Evolutionary conservation across 2,797 vertebrate genomes (phyloP), one percentile per base, ranked within the genome.

Genomic region (Notolabrus celidotus): DNA sequence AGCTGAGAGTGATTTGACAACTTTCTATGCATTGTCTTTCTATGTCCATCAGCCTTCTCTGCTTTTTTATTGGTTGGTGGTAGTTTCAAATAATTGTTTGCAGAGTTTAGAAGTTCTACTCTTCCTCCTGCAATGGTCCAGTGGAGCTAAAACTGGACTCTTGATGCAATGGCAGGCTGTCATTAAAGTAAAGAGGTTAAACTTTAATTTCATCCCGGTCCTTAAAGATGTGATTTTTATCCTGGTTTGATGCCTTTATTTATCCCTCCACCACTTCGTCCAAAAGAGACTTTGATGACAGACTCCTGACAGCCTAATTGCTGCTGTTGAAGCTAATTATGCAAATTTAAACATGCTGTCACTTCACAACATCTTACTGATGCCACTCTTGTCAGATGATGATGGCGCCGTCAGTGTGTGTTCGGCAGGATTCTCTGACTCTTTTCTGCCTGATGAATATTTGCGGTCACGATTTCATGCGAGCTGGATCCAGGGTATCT

Each of bases 281-380:
- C 70, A 65, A 64, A 55, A 7, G 66, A 74, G 66, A 83, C 71
- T 83, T 70, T 76, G 60, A 76, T 84, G 76, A 60, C 69, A 58
- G 80, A 79, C 62, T 86, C 72, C 67, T 80, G 89, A 86, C 78
- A 58, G 74, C 60, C 72, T 91, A 90, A 91, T 91, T 90, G 83
- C 74, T 55, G 64, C 81, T 74, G 79, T 82, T 79, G 78, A 70
- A 77, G 71, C 67, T 82, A 82, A 87, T 90, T 89, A 90, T 90
- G 81, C 71, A 75, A 90, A 89, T 89, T 46, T 46, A 69, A 74
- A 75, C 81, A 19, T 6, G 74, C 83, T 87, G 89, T 90, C 88
- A 86, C 82, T 83, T 83, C 76, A 23, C 5, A 79, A 63, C 62
- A 45, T 52, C 80, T 82, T 65, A 49, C 59, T 65, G 61, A 50